These are phyloP conservation scores for Drosophila equinoxialis DNA, from an alignment of 1,140 invertebrate species.

Conservation along the genomic window DNA sequence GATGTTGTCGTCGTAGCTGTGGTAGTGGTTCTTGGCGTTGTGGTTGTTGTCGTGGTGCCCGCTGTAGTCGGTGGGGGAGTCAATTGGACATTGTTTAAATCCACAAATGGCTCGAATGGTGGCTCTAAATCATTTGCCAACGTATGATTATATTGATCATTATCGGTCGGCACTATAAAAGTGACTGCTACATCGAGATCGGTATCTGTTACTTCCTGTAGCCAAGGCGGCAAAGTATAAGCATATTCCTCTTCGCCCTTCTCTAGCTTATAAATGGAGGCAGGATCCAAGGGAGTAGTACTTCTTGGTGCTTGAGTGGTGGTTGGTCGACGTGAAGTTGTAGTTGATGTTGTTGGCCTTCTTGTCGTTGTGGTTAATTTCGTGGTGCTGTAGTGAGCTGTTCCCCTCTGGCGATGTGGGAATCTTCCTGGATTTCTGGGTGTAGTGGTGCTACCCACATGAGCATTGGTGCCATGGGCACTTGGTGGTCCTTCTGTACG, in stretches of 20 bases:
- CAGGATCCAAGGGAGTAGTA: constrained; percentile 64
- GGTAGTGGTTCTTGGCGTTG: constrained; percentile 30
- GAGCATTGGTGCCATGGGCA: constrained; percentile 67
- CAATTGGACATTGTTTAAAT: constrained; percentile 67
- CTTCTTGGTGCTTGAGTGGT: constrained; percentile 20
- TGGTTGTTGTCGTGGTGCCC: constrained; percentile 17
- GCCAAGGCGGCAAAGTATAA: constrained; percentile 72
- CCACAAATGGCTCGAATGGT: constrained; percentile 71
- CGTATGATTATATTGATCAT: constrained; percentile 75
- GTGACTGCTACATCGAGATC: constrained; percentile 77
- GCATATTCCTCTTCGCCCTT: constrained; percentile 61
- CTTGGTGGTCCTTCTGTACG: constrained; percentile 38
- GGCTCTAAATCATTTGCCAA: constrained; percentile 66
- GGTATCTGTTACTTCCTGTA: constrained; percentile 76
- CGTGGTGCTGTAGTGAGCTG: constrained; percentile 46
- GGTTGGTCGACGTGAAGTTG: constrained; percentile 7
- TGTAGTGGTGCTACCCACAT: constrained; percentile 61
- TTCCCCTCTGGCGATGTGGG: constrained; percentile 59
- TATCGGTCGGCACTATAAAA: constrained; percentile 70
- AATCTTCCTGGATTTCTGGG: constrained; percentile 48
- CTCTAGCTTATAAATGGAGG: constrained; percentile 48
- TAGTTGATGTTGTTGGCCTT: constrained; percentile 30
- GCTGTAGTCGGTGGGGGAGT: constrained; percentile 46
- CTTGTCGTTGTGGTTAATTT: constrained; percentile 39
- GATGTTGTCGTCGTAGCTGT: constrained; percentile 28